A percentile compares a stretch with the other conserved stretches of the same genome.
Evolutionary conservation across 35 echinoderm and acorn worm species (phyloP).

Genomic region (Amphiura filiformis): DNA sequence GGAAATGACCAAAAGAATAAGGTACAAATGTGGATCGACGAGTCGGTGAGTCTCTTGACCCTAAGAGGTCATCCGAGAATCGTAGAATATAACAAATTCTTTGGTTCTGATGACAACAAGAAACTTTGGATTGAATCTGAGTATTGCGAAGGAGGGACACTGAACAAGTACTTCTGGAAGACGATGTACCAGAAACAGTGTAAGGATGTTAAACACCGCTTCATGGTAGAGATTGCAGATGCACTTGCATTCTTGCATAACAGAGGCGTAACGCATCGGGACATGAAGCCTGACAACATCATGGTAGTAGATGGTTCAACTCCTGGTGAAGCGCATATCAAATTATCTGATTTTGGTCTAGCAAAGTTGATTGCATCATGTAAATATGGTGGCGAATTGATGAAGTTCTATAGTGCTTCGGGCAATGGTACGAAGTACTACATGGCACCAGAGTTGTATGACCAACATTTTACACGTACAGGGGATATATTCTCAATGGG

Average conservation of each 20-base stretch:
- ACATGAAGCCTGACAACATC: background rate
- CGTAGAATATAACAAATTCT: background rate
- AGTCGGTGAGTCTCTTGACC: background rate
- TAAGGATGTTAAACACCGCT: background rate
- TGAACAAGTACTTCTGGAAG: background rate
- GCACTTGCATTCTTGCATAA: background rate
- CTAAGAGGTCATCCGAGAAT: background rate
- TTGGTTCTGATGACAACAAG: background rate
- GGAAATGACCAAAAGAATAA: background rate
- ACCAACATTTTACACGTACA: background rate
- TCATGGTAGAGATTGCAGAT: conserved; percentile 1
- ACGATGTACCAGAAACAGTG: background rate
- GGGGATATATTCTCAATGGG: background rate
- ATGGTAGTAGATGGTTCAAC: background rate
- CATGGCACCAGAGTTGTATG: background rate
- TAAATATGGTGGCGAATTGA: background rate
- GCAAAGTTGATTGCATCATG: background rate
- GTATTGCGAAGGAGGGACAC: background rate
- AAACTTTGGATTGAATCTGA: background rate
- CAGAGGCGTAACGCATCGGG: background rate
- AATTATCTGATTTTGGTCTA: background rate
- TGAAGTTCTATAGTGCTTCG: background rate
- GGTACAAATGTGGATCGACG: background rate
- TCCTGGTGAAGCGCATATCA: background rate
- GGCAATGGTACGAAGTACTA: background rate